Base-by-base conservation (phyloP, 2,888 invertebrate species). In the Anoplius nigerrimus region DNA sequence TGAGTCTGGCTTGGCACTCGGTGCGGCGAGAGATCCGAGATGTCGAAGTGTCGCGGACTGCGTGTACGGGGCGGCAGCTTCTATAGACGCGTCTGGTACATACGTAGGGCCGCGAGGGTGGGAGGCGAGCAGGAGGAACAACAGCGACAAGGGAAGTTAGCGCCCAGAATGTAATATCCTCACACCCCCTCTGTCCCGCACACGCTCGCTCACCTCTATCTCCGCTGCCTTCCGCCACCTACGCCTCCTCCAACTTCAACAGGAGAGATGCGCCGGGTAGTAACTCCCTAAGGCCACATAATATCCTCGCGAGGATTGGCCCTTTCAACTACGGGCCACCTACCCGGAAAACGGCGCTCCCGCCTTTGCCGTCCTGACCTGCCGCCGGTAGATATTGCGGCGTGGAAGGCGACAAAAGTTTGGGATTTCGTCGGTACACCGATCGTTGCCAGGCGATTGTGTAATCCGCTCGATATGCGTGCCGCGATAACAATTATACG, bases 151-250 rank as follows among this genome's bases (percentile, higher is more conserved):
- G 6, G 62, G 71, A 79, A 76, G 72, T 72, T 76, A 59, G 62
- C 67, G 62, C 61, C 42, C 62, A 67, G 74, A 76, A 71, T 66
- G 75, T 67, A 79, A 74, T 75, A 75, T 77, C 71, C 70, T 72
- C 67, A 59, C 75, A 68, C 72, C 70, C 72, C n/a, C n/a, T n/a
- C n/a, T n/a, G n/a, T n/a, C n/a, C 57, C 53, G 27, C 56, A 48
- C 46, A n/a, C n/a, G n/a, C 34, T 57, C 51, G 62, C 61, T 56
- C 62, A 53, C 53, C 62, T 75, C 53, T 48, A 42, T 62, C n/a
- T n/a, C 45, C 55, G 58, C 42, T 53, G 22, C 24, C 59, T 21
- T 61, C 52, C 56, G 59, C 34, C 52, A 54, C 20, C 55, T 58
- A 45, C 43, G 34, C 16, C 22, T 57, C 43, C 20, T 21, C 46